Percentiles rank a stretch among this genome's conserved stretches.
Evolutionary conservation across 1,140 invertebrate genomes (phyloP).

Genomic region (Anoplophora glabripennis): DNA sequence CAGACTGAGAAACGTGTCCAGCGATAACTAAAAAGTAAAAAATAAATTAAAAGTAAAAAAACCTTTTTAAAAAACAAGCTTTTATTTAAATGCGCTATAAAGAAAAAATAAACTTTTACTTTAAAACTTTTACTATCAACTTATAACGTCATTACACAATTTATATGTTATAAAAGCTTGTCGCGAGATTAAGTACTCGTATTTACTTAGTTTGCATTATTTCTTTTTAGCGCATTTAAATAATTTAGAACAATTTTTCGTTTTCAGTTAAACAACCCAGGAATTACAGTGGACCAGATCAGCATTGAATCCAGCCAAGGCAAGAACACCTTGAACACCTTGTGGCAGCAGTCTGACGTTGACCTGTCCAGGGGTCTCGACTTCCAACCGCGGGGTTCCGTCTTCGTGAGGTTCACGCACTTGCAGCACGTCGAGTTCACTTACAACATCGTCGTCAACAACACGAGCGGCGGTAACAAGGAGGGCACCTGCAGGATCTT

Average conservation of each 20-base stretch:
- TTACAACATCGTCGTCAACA: constrained; percentile 63
- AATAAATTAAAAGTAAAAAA: no score
- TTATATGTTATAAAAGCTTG: no score
- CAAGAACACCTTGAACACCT: constrained; percentile 60
- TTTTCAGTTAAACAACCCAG: constrained; percentile 61
- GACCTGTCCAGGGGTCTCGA: constrained; percentile 74
- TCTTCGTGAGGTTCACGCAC: constrained; percentile 70
- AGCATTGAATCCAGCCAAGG: constrained; percentile 45
- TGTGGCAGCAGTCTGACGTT: constrained; percentile 71
- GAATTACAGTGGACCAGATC: constrained; percentile 57
- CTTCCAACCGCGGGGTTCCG: constrained; percentile 67
- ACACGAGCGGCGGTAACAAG: constrained; percentile 46
- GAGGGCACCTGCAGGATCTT: constrained; percentile 75
- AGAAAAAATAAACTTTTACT: no score
- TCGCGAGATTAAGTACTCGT: no score
- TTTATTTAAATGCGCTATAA: no score
- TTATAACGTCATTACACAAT: no score
- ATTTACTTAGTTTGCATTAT: no score
- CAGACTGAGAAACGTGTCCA: no score
- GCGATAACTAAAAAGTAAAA: no score
- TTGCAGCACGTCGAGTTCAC: constrained; percentile 70
- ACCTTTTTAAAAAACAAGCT: no score
- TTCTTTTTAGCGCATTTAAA: constrained; percentile 47
- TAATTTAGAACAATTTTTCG: background rate
- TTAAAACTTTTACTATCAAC: no score